Conservation (phyloP, 2,888 invertebrate species). For the Parascotia fuliginaria region DNA sequence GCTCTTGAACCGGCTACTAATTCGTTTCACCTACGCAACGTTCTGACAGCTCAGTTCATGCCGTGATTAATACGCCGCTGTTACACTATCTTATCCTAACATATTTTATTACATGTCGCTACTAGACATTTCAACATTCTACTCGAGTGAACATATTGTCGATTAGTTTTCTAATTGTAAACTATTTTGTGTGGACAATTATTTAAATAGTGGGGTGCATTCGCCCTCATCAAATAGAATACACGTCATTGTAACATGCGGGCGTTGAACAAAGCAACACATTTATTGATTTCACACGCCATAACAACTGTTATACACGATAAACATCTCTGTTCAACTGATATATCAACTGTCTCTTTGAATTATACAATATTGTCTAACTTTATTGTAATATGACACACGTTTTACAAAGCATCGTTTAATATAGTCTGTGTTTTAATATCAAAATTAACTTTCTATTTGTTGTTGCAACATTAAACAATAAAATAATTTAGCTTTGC, state of each 20-base stretch:
- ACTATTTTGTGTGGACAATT: slow-evolving; percentile 48
- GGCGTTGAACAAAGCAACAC: slow-evolving; percentile 63
- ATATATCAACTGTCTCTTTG: slow-evolving; percentile 50
- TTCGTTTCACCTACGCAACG: slow-evolving; percentile 54
- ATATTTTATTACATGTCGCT: slow-evolving; percentile 28
- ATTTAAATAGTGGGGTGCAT: slow-evolving; percentile 55
- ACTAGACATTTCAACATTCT: slow-evolving; percentile 9
- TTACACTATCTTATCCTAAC: slow-evolving; percentile 33
- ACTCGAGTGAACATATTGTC: slow-evolving; percentile 4
- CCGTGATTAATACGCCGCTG: slow-evolving; percentile 45
- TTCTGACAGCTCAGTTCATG: slow-evolving; percentile 49
- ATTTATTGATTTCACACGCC: slow-evolving; percentile 69
- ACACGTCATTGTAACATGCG: slow-evolving; percentile 61
- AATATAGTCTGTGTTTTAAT: too few species aligned
- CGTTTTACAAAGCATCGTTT: slow-evolving; percentile 27
- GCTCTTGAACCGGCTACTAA: slow-evolving; percentile 54
- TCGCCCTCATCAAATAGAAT: slow-evolving; percentile 56
- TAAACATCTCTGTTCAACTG: slow-evolving; percentile 63
- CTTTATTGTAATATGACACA: slow-evolving; percentile 31
- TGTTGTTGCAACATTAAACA: too few species aligned
- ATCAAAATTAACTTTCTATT: too few species aligned
- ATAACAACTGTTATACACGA: slow-evolving; percentile 58
- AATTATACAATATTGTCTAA: slow-evolving; percentile 17
- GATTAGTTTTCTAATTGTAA: slow-evolving; percentile 21
- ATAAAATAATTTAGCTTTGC: too few species aligned